A percentile compares a stretch with the other conserved stretches of the same genome.
Evolutionary conservation across 2,797 vertebrate species (phyloP).

Genomic region (Mus minutoides): DNA sequence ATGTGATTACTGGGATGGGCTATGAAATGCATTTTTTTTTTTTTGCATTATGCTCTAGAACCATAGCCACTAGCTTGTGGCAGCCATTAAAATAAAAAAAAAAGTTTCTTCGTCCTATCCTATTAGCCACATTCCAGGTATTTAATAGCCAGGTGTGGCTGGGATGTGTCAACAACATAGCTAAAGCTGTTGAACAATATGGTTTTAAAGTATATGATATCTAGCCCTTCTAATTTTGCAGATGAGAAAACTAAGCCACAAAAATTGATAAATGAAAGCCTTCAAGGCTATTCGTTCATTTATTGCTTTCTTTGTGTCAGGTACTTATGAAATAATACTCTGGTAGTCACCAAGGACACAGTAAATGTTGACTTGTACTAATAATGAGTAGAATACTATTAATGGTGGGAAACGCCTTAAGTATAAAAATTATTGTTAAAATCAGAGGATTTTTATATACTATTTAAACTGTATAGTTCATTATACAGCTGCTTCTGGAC

Average conservation of each 20-base stretch:
- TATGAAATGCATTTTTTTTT: not conserved
- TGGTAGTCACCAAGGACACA: not conserved
- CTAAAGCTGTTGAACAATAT: not conserved
- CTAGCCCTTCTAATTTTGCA: conserved; percentile 48
- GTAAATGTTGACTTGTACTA: conserved; percentile 45
- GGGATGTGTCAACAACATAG: not conserved
- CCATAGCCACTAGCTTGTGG: conserved; percentile 14
- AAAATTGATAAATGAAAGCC: not conserved
- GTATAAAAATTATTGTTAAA: conserved; percentile 16
- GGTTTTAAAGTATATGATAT: conserved; percentile 41
- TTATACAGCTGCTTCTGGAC: not conserved
- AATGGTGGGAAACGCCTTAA: conserved; percentile 17
- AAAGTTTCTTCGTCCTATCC: conserved; percentile 25
- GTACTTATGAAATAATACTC: conserved; percentile 24
- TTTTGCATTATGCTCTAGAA: conserved; percentile 24
- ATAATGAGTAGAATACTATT: conserved; percentile 37
- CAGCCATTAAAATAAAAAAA: conserved; percentile 41
- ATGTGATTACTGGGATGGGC: conserved; percentile 28
- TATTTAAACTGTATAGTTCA: conserved; percentile 55
- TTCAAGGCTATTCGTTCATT: not conserved
- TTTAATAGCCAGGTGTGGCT: not conserved
- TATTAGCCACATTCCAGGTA: not conserved
- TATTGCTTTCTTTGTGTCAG: conserved; percentile 47
- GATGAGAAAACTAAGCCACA: not conserved
- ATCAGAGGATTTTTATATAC: conserved; percentile 34